Evolutionary conservation across 1,140 invertebrate genomes (phyloP), one percentile per base, ranked within the genome.

Genomic region (Drosophila teissieri): DNA sequence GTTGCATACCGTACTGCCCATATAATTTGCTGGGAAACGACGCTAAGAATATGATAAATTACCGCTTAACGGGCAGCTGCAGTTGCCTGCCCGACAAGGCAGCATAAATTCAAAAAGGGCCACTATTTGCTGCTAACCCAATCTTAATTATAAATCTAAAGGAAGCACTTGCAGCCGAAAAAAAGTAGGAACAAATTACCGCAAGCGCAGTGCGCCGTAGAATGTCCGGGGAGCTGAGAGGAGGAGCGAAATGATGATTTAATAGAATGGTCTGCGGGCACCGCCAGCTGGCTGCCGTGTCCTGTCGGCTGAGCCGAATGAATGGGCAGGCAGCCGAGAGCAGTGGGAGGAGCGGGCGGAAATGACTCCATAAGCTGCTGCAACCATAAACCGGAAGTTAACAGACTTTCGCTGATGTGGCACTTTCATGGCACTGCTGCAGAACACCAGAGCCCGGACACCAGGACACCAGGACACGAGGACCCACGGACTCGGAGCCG

Each of bases 81-180:
- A 80, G 55, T 73, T 56, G 70, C 49, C 64, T 17, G 36, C 10
- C 53, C 48, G 45, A 54, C 37, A 49, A 45, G 65, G 72, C 73
- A 42, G 49, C 61, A 55, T 74, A 79, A 74, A 61, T 48, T 53
- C 57, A 58, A 58, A 73, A 57, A 53, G 70, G 48, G 75, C 78
- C 80, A 46, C 72, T 75, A 65, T 82, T 90, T 77, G 80, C 81
- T 85, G 78, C 86, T 82, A 82, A 85, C 86, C 86, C 85, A 90
- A 90, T 90, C 86, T 90, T 90, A 90, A 90, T 90, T 90, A 90
- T 90, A 90, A 90, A 90, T 90, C 86, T 90, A 90, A 76, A 90
- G 86, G 86, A 90, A 90, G 86, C 85, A 89, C 84, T 89, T 89
- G 80, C 65, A 84, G 75, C 54, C 73, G 22, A 75, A 53, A 73